phyloP scores from a whole-genome alignment of 2,888 invertebrate genomes.

The Iphiclides podalirius region DNA sequence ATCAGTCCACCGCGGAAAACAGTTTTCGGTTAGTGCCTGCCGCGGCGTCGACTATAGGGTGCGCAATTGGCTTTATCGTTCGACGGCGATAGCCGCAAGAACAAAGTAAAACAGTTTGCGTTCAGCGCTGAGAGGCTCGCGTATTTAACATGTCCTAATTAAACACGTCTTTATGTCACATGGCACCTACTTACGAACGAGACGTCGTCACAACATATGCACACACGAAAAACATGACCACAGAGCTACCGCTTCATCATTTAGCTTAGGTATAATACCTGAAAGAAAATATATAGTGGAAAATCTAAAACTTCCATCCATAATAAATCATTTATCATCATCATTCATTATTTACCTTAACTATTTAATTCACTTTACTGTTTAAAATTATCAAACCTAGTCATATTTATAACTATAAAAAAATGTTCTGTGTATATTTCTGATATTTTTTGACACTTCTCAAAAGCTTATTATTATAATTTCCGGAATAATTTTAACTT shows the following conservation, averaged over 20 bases:
- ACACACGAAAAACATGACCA: neutral
- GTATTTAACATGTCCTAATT: constrained; percentile 15
- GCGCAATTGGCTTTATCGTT: constrained; percentile 26
- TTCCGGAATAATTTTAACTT: no score
- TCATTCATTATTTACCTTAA: no score
- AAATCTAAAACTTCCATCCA: no score
- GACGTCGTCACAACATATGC: neutral
- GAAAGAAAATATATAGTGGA: no score
- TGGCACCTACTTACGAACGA: constrained; percentile 14
- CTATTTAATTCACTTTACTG: no score
- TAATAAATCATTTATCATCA: no score
- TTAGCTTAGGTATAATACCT: neutral
- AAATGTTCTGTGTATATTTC: no score
- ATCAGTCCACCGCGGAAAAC: constrained; percentile 72
- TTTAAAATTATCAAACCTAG: no score
- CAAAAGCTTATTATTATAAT: no score
- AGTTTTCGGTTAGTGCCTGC: constrained; percentile 62
- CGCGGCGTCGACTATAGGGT: constrained; percentile 59
- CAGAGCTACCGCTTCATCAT: neutral
- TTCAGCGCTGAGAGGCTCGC: no score
- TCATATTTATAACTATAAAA: no score
- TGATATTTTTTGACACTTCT: no score
- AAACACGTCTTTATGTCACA: constrained; percentile 12
- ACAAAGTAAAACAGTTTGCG: constrained; percentile 8
- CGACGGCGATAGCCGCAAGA: neutral